These are phyloP conservation scores for Diplodus puntazzo DNA, from an alignment of 2,797 vertebrate species.

Conservation along the genomic window DNA sequence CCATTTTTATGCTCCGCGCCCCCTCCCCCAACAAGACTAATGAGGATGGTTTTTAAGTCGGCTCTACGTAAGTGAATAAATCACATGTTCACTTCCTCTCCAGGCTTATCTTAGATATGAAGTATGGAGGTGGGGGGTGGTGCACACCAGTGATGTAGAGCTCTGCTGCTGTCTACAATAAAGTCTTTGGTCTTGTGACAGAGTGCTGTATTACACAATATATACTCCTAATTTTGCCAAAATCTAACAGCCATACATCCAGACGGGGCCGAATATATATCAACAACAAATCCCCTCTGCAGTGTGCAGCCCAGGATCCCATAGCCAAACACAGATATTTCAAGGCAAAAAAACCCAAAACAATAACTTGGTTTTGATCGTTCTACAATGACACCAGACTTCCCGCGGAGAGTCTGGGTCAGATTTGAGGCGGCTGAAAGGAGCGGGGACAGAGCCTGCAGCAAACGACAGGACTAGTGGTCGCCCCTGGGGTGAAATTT, in stretches of 20 bases:
- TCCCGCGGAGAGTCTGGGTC: constrained; percentile 58
- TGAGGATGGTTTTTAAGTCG: constrained; percentile 81
- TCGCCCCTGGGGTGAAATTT: constrained; percentile 62
- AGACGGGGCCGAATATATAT: constrained; percentile 37
- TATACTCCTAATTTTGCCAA: constrained; percentile 50
- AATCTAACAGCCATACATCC: constrained; percentile 43
- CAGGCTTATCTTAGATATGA: constrained; percentile 66
- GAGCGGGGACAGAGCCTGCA: constrained; percentile 28
- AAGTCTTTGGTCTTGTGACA: constrained; percentile 38
- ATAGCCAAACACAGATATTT: constrained; percentile 28
- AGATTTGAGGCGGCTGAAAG: constrained; percentile 45
- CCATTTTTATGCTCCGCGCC: constrained; percentile 71
- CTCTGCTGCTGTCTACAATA: constrained; percentile 47
- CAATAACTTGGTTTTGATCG: constrained; percentile 48
- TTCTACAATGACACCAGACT: constrained; percentile 50
- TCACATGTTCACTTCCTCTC: constrained; percentile 67
- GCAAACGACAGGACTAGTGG: constrained; percentile 36
- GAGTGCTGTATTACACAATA: constrained; percentile 40
- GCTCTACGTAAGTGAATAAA: constrained; percentile 77
- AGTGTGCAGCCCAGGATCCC: constrained; percentile 19
- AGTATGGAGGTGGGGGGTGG: constrained; percentile 37
- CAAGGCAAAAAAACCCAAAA: not conserved
- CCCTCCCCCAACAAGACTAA: constrained; percentile 78
- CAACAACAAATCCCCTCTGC: constrained; percentile 31
- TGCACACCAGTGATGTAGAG: constrained; percentile 51